A percentile compares a stretch with the other conserved stretches of the same genome.
phyloP scores from a whole-genome alignment of 2,113 vertebrate species.

The Conger conger region DNA sequence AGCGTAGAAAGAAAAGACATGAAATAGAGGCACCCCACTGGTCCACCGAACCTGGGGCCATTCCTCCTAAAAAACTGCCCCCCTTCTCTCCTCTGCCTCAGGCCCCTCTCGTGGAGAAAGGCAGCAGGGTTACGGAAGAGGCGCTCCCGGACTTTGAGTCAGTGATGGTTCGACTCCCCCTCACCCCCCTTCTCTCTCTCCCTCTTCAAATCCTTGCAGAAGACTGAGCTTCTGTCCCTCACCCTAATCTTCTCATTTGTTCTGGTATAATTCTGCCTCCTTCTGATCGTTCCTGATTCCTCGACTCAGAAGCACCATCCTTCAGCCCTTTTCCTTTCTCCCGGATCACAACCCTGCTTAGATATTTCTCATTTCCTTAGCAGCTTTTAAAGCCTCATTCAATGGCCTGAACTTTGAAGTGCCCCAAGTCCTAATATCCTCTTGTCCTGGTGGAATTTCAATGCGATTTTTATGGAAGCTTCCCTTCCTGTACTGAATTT shows the following conservation, averaged over 20 bases:
- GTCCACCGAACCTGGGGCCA: too few relatives aligned
- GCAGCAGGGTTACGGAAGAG: background rate
- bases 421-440: slow-evolving; percentile 50
- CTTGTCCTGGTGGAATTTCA: slow-evolving; percentile 54
- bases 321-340: slow-evolving; percentile 30
- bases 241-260: slow-evolving; percentile 54
- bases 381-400: slow-evolving; percentile 59
- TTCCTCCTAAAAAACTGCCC: background rate
- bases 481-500: background rate
- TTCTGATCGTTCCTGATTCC: slow-evolving; percentile 26
- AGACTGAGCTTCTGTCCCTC: slow-evolving; percentile 3
- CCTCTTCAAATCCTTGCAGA: slow-evolving; percentile 21
- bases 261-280: slow-evolving; percentile 35
- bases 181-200: background rate
- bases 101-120: background rate
- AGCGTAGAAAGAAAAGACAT: background rate
- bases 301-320: slow-evolving; percentile 16
- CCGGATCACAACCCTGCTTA: slow-evolving; percentile 57
- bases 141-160: background rate
- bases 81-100: background rate
- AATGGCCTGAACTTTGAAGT: slow-evolving; percentile 58
- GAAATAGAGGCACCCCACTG: background rate
- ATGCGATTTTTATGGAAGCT: slow-evolving; percentile 47
- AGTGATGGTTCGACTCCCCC: background rate
- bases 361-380: slow-evolving; percentile 57